Evolutionary conservation across 2,888 invertebrate species (phyloP), one percentile per base, ranked within the genome.

Genomic region (Dione vanillae): DNA sequence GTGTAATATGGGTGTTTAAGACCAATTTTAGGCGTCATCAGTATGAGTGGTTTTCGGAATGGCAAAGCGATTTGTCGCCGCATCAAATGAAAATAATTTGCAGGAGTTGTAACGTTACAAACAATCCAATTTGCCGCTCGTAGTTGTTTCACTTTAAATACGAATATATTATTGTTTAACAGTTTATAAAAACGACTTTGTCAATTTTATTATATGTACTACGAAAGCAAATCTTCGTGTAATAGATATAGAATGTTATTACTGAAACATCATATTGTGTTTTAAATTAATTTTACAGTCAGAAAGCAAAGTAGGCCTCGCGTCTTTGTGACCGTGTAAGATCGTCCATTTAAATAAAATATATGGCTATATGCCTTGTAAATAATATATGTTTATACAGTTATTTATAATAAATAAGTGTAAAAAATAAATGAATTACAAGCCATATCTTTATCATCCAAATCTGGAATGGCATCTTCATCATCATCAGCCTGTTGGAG

Each of bases 11-110:
- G 96, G 77, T 96, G 96, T 76, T 97, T 95, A 71, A 97, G 94
- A 75, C 97, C 93, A 54, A 96, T 94, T 87, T 97, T 97, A 0
- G 97, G 97, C 14, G 96, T 95, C 94, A 97, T 95, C 8, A 97
- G 83, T 71, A 97, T 94, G 75, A 97, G 86, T 40, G 97, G 97
- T 87, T 97, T 97, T 71, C 97, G 94, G 92, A 97, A 97, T 0
- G 97, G 96, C 85, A 96, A 85, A 45, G 94, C 94, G 67, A 97
- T 94, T 89, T 97, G 97, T 16, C 97, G 93, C 58, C 97, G 93
- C 65, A 97, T 89, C 78, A 95, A 88, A 88, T 97, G 97, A 92
- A 96, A 97, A 80, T 96, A 95, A 88, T 97, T 97, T 35, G 96
- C 96, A 0, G 97, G 96, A 0, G 95, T 95, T 16, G 97, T 95